Evolutionary conservation across 2,888 invertebrate genomes (phyloP).

Genomic region (Diadegma fenestrale): DNA sequence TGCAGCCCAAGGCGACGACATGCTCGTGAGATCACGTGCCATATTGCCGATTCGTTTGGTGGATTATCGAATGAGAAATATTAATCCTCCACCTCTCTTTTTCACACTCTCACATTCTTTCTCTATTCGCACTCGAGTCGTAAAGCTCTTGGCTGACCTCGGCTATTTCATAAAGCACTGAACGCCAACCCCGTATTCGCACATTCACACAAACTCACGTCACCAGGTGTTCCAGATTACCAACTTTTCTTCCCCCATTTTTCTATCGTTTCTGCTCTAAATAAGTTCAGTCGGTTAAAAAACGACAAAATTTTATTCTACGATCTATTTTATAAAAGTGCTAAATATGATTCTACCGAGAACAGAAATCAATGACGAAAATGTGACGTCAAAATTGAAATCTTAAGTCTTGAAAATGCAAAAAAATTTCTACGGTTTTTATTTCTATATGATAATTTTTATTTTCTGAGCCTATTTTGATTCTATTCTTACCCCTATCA

Average conservation of each 20-base stretch:
- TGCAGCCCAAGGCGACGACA: conserved; percentile 36
- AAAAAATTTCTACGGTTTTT: neutral
- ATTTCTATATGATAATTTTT: neutral
- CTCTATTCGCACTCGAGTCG: conserved; percentile 19
- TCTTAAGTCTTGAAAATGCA: neutral
- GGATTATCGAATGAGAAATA: conserved; percentile 70
- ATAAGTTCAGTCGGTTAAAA: neutral
- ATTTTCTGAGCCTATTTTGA: neutral
- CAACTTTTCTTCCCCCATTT: conserved; percentile 17
- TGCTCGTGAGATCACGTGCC: conserved; percentile 36
- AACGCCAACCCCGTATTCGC: conserved; percentile 4
- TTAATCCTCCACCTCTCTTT: conserved; percentile 56
- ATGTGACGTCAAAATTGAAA: too few relatives aligned
- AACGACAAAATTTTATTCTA: neutral
- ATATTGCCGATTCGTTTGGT: conserved; percentile 67
- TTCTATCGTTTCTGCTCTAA: conserved; percentile 15
- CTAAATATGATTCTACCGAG: neutral
- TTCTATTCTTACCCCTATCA: neutral
- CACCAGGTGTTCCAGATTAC: conserved; percentile 55
- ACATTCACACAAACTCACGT: neutral
- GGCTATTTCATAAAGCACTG: conserved; percentile 31
- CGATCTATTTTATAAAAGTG: neutral
- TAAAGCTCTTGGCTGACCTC: conserved; percentile 42
- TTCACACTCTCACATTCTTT: conserved; percentile 5
- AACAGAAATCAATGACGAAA: neutral